Base-by-base conservation (phyloP, 2,797 vertebrate species). In the Acipenser transmontanus region DNA sequence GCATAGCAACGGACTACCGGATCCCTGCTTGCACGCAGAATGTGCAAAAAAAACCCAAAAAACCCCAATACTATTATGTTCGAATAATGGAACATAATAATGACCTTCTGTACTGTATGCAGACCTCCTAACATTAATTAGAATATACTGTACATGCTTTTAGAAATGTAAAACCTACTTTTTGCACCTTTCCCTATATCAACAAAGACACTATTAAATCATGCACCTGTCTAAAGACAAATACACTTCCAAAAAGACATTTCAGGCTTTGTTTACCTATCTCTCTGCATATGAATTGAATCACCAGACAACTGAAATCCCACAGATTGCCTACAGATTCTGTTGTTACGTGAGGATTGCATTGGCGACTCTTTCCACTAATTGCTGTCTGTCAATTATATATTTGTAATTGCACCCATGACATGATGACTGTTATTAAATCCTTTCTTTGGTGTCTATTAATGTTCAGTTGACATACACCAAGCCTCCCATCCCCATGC, bases 391-490 rank as follows among this genome's bases (percentile, higher is more conserved):
- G 12, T 17, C 51, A 57, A 57, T 57, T 9, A 57, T 57, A 12
- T 57, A n/a, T 52, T 8, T 64, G 6, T 52, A 17, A 10, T 14
- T 20, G 48, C 51, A 56, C n/a, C 48, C 5, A 34, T 17, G 2
- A 7, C 52, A 47, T 57, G 34, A 50, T 48, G 7, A 34, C 50
- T 65, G 17, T 57, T 56, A 57, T 65, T 59, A 57, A 56, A 57
- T 8, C 2, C 12, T 59, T 65, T 8, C 52, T 13, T 13, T 57
- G 54, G 51, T 65, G 54, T 50, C 64, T 47, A 57, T 57, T 65
- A 65, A 9, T 57, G 52, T n/a, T 47, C 57, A 47, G 13, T 57
- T 17, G 57, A 13, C 8, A n/a, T 14, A 47, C 57, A 17, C 51
- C 7, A n/a, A 65, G 54, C 54, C 7, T 14, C 20, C 10, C 11